These are phyloP conservation scores for Semotilus atromaculatus DNA, from an alignment of 2,797 vertebrate genomes.

Conservation along the genomic window DNA sequence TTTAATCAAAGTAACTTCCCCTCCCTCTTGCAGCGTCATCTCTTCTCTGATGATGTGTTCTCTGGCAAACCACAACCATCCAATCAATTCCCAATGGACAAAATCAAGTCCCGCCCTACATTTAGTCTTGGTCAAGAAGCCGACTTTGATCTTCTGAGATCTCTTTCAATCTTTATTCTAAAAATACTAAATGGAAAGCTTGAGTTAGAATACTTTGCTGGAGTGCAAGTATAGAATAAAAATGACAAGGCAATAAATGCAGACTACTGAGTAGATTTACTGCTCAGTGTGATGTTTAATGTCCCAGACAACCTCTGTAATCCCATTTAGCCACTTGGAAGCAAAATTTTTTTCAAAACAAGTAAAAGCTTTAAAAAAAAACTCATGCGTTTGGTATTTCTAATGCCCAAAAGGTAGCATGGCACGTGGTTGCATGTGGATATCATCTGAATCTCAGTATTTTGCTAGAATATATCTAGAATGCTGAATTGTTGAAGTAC, in stretches of 20 bases:
- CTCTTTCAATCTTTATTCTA: too few relatives aligned
- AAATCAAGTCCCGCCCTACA: background rate
- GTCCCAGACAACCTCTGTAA: background rate
- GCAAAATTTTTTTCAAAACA: background rate
- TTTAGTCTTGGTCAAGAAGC: background rate
- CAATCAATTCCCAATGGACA: background rate
- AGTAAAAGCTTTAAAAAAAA: background rate
- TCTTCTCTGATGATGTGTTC: too few relatives aligned
- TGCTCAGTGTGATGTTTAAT: background rate
- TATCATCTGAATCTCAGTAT: background rate
- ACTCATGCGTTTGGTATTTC: background rate
- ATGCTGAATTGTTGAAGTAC: background rate
- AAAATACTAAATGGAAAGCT: background rate
- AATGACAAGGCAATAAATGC: background rate
- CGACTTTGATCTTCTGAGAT: background rate
- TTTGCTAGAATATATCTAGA: background rate
- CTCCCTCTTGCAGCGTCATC: too few relatives aligned
- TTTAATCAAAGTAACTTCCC: too few relatives aligned
- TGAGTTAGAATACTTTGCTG: background rate
- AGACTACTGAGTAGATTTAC: background rate
- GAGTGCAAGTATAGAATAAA: background rate
- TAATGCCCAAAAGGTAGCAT: background rate
- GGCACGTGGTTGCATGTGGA: too few relatives aligned
- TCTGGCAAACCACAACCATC: background rate
- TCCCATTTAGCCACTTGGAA: background rate